These are phyloP conservation scores for Arbacia lixula DNA, from an alignment of 53 echinoderm and acorn worm species.

Conservation along the genomic window DNA sequence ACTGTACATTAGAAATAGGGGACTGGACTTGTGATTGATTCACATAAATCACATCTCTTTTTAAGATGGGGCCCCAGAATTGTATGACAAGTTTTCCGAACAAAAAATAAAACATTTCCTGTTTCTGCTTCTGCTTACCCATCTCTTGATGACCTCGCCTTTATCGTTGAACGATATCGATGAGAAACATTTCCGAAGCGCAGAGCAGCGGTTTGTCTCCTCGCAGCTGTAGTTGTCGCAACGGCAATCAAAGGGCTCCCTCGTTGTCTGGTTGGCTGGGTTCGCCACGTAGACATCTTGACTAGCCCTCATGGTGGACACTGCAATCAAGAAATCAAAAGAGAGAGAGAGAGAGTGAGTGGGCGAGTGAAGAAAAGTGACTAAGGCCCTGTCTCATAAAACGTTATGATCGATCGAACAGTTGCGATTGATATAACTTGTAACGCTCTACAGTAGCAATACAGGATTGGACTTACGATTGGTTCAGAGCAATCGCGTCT, in stretches of 20 bases:
- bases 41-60: no score
- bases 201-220: slow-evolving; percentile 50
- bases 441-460: not conserved
- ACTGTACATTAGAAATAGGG: no score
- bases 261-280: slow-evolving; percentile 16
- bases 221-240: slow-evolving; percentile 68
- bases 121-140: slow-evolving; percentile 38
- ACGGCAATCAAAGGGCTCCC: slow-evolving; percentile 61
- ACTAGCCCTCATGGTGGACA: slow-evolving; percentile 48
- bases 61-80: no score
- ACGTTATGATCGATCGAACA: not conserved
- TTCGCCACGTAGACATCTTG: slow-evolving; percentile 48
- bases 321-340: slow-evolving; percentile 15
- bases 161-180: slow-evolving; percentile 62
- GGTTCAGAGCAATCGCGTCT: no score
- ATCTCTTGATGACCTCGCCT: slow-evolving; percentile 58
- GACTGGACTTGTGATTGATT: no score
- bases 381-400: not conserved
- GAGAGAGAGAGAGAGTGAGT: not conserved
- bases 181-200: slow-evolving; percentile 67
- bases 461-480: no score
- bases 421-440: not conserved
- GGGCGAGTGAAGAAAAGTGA: not conserved
- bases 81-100: no score
- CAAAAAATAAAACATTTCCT: no score